phyloP scores from a whole-genome alignment of 1,140 invertebrate genomes.

The Solen grandis region DNA sequence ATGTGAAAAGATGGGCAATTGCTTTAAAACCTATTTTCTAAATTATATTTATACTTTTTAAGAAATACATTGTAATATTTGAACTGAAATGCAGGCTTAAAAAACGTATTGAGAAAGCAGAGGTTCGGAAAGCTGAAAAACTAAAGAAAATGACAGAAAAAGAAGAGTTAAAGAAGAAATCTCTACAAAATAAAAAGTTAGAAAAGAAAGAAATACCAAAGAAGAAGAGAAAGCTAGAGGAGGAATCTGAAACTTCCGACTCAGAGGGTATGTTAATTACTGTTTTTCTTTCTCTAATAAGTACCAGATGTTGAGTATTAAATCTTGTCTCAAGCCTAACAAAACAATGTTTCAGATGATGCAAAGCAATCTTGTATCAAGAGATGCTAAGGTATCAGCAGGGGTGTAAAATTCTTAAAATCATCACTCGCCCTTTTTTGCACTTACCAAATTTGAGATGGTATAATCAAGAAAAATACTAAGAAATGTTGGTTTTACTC shows the following conservation, averaged over 20 bases:
- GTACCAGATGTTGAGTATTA: not conserved
- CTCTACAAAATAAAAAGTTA: not conserved
- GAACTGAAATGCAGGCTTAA: no score
- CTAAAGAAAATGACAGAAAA: conserved; percentile 10
- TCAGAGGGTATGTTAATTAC: conserved; percentile 5
- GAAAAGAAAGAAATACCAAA: no score
- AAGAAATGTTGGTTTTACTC: no score
- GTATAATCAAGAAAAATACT: no score
- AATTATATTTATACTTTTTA: no score
- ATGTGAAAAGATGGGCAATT: not conserved
- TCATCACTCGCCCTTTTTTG: no score
- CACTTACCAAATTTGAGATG: no score
- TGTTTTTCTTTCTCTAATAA: not conserved
- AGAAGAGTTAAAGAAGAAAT: not conserved
- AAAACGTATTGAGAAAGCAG: conserved; percentile 18
- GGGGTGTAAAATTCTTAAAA: not conserved
- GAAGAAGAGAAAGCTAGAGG: conserved; percentile 23
- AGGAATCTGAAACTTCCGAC: conserved; percentile 20
- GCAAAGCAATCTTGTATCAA: not conserved
- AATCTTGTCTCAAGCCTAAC: not conserved
- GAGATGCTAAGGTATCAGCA: not conserved
- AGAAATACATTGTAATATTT: no score
- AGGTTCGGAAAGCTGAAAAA: conserved; percentile 14
- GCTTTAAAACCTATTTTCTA: not conserved
- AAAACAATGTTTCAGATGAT: not conserved